Base-by-base conservation (phyloP, 2,113 vertebrate genomes). In the Natator depressus region DNA sequence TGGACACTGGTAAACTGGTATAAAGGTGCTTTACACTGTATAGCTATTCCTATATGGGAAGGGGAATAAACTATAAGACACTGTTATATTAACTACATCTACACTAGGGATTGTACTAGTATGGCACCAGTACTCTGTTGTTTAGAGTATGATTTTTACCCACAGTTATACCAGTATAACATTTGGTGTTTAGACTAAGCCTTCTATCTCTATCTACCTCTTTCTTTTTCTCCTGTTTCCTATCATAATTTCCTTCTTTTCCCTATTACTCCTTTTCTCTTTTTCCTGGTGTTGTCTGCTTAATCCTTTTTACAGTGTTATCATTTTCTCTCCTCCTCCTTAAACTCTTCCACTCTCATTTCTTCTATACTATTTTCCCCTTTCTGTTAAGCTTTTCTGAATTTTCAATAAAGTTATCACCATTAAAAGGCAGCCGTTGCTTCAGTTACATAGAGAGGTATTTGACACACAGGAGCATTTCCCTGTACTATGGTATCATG, bases 401-500 rank as follows among this genome's bases (percentile, higher is more conserved):
- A 47, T 85, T 93, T 83, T 83, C 38, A 29, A 27, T 76, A 86
- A 29, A 24, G 80, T 86, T 89, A 81, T 57, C 82, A 53, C 82
- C 16, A 25, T 57, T 88, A 85, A 55, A 94, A 90, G 35, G 13
- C 51, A 86, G 38, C 72, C 89, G 59, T 84, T 82, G 62, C 85
- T 84, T 69, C 79, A 51, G 69, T 53, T 47, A 57, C 25, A 10
- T 27, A 27, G 25, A 57, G 25, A 11, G 25, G 25, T 57, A 57
- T 57, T 57, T 57, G 42, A 31, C 54, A 80, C 69, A 49, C 42
- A 16, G 53, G 27, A 62, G 27, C 55, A 27, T 51, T 49, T 90
- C 35, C 75, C 29, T 88, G 13, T 11, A 65, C 27, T 9, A 1
- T 51, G 79, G 46, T 80, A 47, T 80, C 53, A 12, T 65, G 51